Base-by-base conservation (phyloP, 2,888 invertebrate genomes). In the Eupithecia vulgata region DNA sequence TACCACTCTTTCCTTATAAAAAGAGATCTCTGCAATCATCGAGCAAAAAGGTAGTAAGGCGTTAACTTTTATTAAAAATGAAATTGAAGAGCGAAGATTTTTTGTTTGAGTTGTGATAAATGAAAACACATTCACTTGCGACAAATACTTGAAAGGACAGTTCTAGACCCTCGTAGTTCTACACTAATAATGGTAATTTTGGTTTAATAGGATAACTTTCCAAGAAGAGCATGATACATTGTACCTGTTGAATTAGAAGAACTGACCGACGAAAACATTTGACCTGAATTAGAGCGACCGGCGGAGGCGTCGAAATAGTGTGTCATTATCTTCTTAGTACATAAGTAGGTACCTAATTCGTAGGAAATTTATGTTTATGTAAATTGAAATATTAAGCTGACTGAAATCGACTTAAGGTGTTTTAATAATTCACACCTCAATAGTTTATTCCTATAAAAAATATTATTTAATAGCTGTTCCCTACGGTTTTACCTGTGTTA, bases 131-230 rank as follows among this genome's bases (percentile, higher is more conserved):
- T 57, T 57, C 48, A 17, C 13, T 17, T 6, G 7, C 45, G 17
- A 17, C 45, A 21, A 52, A 10, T 21, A 52, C n/a, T 21, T 52
- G 4, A 45, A 5, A 25, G 21, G 66, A 1, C 34, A 42, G 21
- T 57, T 65, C 70, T 72, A 30, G 42, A 52, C 0, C 1, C 52
- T 37, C 12, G 0, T 71, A 71, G 42, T 34, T 73, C 73, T 52
- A 30, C 30, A 10, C 1, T 13, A 68, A 10, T 70, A n/a, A 68
- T 48, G 30, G 70, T 68, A 72, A 25, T 57, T 25, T 57, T 21
- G 25, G 57, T 57, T 25, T 74, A 79, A 78, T 67, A 73, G 37
- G 73, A 76, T 79, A 76, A 79, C 75, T 74, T 17, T 77, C 68
- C 68, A 48, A 17, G 34, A 34, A 61, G n/a, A n/a, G n/a, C 52